Evolutionary conservation across 2,797 vertebrate species (phyloP).

Genomic region (Rachycentron canadum): DNA sequence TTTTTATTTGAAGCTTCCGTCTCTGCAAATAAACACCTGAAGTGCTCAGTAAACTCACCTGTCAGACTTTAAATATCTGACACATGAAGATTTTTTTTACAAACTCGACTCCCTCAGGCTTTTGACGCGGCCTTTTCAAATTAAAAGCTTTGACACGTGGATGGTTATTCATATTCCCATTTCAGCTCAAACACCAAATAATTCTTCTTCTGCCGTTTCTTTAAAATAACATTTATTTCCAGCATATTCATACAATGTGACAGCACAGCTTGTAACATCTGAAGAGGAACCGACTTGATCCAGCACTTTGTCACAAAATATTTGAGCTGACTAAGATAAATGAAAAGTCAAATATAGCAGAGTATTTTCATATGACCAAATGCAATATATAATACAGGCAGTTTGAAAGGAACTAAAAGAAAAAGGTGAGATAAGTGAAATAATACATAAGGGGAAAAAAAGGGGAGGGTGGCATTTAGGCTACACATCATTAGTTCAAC

Average conservation of each 20-base stretch:
- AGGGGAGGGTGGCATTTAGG: slow-evolving; percentile 65
- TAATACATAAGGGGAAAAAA: slow-evolving; percentile 50
- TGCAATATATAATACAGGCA: slow-evolving; percentile 84
- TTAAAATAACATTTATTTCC: slow-evolving; percentile 99
- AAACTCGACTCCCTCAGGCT: too few species aligned
- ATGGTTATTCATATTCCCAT: too few species aligned
- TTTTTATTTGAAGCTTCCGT: neutral
- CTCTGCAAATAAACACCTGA: neutral
- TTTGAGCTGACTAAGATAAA: slow-evolving; percentile 81
- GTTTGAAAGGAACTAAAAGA: slow-evolving; percentile 67
- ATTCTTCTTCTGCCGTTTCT: slow-evolving; percentile 37
- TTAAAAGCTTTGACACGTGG: neutral
- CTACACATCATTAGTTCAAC: slow-evolving; percentile 81
- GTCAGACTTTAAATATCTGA: neutral
- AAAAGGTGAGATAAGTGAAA: slow-evolving; percentile 76
- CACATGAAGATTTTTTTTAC: neutral
- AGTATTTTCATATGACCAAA: slow-evolving; percentile 84
- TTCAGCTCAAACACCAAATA: neutral
- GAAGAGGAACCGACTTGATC: slow-evolving; percentile 85
- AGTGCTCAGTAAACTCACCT: too few species aligned
- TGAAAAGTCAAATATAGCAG: slow-evolving; percentile 87
- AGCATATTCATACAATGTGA: slow-evolving; percentile 91
- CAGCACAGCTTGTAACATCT: slow-evolving; percentile 88
- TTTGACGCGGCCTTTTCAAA: neutral
- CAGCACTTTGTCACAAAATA: slow-evolving; percentile 84